Percentiles rank a stretch among this genome's conserved stretches.
Evolutionary conservation across 1,140 invertebrate genomes (phyloP).

Genomic region (Habropoda laboriosa): DNA sequence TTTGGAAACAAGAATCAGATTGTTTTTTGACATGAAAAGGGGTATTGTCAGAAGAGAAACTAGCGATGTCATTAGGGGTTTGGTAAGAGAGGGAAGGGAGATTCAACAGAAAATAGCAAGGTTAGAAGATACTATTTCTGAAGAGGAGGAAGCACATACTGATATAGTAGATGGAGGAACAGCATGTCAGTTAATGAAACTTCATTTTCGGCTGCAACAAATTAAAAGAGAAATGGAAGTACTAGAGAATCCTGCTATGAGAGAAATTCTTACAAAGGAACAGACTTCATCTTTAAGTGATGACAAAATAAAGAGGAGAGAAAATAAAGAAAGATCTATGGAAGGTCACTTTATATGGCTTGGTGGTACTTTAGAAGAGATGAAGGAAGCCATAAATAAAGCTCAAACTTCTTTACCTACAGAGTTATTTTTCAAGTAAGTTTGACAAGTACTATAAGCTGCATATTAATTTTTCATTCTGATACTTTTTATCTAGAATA

Average conservation of each 20-base stretch:
- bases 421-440: constrained; percentile 76
- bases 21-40: constrained; percentile 84
- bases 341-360: constrained; percentile 82
- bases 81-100: constrained; percentile 83
- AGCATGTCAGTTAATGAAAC: constrained; percentile 81
- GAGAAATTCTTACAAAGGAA: constrained; percentile 79
- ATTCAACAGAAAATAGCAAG: constrained; percentile 81
- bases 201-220: constrained; percentile 83
- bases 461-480: neutral
- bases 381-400: constrained; percentile 78
- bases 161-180: constrained; percentile 71
- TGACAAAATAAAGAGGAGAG: constrained; percentile 58
- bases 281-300: constrained; percentile 66
- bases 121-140: constrained; percentile 80
- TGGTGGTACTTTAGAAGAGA: constrained; percentile 78
- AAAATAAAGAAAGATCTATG: constrained; percentile 58
- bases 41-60: constrained; percentile 79
- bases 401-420: constrained; percentile 74
- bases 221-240: constrained; percentile 85
- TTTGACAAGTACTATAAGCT: neutral
- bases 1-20: constrained; percentile 82
- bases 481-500: constrained; percentile 64
- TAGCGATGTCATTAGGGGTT: constrained; percentile 82
- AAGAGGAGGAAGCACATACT: constrained; percentile 73
- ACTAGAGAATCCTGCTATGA: constrained; percentile 84